Base-by-base conservation (phyloP, 2,888 invertebrate species). In the Ochlodes sylvanus region DNA sequence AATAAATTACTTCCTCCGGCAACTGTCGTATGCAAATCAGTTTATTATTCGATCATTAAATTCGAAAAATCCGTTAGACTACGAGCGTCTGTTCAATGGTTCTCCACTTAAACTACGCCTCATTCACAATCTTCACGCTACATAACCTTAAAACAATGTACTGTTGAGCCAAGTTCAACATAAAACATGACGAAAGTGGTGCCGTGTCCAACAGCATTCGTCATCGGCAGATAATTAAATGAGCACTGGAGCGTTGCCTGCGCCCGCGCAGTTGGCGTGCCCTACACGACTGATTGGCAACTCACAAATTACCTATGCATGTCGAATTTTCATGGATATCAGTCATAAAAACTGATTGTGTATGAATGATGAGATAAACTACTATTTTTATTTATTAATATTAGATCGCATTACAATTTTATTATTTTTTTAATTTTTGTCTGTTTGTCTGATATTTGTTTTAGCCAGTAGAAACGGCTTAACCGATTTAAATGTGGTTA, bases 201-300 rank as follows among this genome's bases (percentile, higher is more conserved):
- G 47, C 57, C 47, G 19, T 47, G 50, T 7, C 63, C 47, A 64
- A 73, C 75, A 76, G 9, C 12, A 63, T 63, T 63, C 63, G 63
- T 63, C 63, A 65, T 32, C 41, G 64, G 19, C 7, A 62, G 62
- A 50, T 65, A 65, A 65, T 65, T 57, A 38, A 65, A 65, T 50
- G 44, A 34, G 10, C 57, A 57, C n/a, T 50, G 64, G 38, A 65
- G 57, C 64, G 64, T 47, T 47, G 47, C 56, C 32, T 27, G 47
- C 55, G 63, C 63, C 42, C 1, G 56, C 56, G 56, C 56, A 57
- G 50, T 10, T 27, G 17, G 27, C 56, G 38, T 10, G 34, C 19
- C 38, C 54, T 32, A 27, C 54, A 9, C 14, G 27, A 44, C 44
- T 10, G 38, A 15, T 44, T 44, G 44, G 6, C 44, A 44, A 19